These are phyloP conservation scores for Drosophila nikananu DNA, from an alignment of 1,140 invertebrate species.

Conservation along the genomic window DNA sequence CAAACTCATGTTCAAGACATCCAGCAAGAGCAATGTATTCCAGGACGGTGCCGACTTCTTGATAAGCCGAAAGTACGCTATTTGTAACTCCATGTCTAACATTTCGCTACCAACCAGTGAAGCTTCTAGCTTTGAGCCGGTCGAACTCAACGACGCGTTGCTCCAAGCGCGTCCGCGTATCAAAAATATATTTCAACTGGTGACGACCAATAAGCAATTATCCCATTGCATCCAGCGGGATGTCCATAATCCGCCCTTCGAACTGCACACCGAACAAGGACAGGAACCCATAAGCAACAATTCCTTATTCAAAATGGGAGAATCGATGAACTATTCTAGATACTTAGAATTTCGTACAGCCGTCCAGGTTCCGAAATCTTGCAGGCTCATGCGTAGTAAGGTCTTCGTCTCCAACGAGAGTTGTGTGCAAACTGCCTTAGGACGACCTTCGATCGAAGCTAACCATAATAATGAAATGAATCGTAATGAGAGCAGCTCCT, in stretches of 20 bases:
- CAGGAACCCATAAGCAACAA: not conserved
- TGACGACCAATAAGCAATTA: not conserved
- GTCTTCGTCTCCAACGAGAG: not conserved
- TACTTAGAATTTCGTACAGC: not conserved
- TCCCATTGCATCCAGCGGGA: not conserved
- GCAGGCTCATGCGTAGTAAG: not conserved
- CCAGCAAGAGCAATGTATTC: not conserved
- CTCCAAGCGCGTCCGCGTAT: not conserved
- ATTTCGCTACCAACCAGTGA: not conserved
- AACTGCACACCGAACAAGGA: no score
- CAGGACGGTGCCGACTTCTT: conserved; percentile 26
- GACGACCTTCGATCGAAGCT: not conserved
- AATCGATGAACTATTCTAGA: no score
- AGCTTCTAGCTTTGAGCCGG: not conserved
- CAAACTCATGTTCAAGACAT: conserved; percentile 14
- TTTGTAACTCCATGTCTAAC: not conserved
- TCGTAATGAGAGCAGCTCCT: not conserved
- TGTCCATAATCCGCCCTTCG: no score
- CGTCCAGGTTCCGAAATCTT: not conserved
- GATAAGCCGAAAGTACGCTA: conserved; percentile 3
- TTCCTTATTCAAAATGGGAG: not conserved
- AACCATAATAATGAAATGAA: not conserved
- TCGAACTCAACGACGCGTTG: conserved; percentile 29
- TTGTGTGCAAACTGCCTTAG: not conserved
- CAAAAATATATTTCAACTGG: conserved; percentile 10